phyloP scores from a whole-genome alignment of 2,797 vertebrate species.

The Acanthurus leucopareius region DNA sequence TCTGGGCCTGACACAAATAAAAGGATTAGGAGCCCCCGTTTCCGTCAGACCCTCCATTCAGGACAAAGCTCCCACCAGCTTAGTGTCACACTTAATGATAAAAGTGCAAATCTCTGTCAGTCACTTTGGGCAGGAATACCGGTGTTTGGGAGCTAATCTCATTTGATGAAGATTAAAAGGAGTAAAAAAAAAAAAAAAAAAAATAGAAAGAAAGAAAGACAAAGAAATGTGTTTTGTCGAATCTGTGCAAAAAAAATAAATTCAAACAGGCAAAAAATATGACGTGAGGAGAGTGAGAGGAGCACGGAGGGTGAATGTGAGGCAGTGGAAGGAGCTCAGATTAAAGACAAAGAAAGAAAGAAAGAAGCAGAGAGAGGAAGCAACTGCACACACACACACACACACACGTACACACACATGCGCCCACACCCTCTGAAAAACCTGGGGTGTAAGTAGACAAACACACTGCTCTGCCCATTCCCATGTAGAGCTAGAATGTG shows the following conservation, averaged over 20 bases:
- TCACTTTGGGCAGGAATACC: slow-evolving; percentile 91
- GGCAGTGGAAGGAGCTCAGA: slow-evolving; percentile 43
- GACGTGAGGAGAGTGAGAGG: slow-evolving; percentile 8
- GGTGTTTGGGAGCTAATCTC: slow-evolving; percentile 94
- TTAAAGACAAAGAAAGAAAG: slow-evolving; percentile 66
- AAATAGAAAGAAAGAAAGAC: slow-evolving; percentile 54
- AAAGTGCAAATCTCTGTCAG: slow-evolving; percentile 97
- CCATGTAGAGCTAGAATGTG: slow-evolving; percentile 83
- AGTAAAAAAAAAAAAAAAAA: slow-evolving; percentile 27
- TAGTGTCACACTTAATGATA: slow-evolving; percentile 97
- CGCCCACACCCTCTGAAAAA: slow-evolving; percentile 70
- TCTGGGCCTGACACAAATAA: slow-evolving; percentile 97
- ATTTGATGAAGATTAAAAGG: slow-evolving; percentile 90
- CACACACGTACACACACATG: slow-evolving; percentile 38
- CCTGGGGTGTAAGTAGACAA: slow-evolving; percentile 75
- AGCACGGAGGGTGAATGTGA: slow-evolving; percentile 39
- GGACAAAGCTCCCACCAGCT: slow-evolving; percentile 94
- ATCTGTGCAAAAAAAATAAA: slow-evolving; percentile 45
- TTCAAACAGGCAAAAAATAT: slow-evolving; percentile 14
- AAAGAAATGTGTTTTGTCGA: slow-evolving; percentile 63
- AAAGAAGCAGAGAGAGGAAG: slow-evolving; percentile 56
- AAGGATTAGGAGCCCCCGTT: slow-evolving; percentile 98
- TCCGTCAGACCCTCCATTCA: slow-evolving; percentile 94
- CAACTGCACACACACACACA: slow-evolving; percentile 40
- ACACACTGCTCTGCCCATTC: slow-evolving; percentile 77